A percentile compares a stretch with the other conserved stretches of the same genome.
These are phyloP conservation scores for Diarsia brunnea DNA, from an alignment of 2,888 invertebrate genomes.

Conservation along the genomic window DNA sequence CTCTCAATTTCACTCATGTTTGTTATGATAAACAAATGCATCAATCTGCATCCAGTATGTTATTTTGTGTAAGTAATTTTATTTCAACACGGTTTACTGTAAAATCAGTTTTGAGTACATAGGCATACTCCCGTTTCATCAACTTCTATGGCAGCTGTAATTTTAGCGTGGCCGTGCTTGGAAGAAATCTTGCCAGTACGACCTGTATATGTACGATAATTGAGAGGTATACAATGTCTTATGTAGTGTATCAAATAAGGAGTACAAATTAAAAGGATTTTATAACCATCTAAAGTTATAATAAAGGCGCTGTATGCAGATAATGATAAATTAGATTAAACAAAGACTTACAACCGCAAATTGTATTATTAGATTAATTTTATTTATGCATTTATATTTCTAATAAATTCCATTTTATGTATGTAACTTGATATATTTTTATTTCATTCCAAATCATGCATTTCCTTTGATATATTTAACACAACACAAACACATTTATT, in stretches of 20 bases:
- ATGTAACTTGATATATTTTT: conserved; percentile 16
- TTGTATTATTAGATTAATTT: conserved; percentile 47
- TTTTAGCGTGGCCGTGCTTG: background rate
- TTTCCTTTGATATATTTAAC: background rate
- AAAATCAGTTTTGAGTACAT: background rate
- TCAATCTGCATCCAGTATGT: no score
- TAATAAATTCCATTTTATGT: conserved; percentile 49
- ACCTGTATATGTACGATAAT: background rate
- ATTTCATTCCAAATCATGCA: conserved; percentile 1
- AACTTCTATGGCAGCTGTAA: background rate
- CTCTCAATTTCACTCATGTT: no score
- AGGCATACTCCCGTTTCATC: background rate
- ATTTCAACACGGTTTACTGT: no score
- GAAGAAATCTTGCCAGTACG: background rate
- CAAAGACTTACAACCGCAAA: background rate
- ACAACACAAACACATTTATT: background rate
- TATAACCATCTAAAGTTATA: background rate
- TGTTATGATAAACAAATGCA: no score
- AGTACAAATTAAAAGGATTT: background rate
- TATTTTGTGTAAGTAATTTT: no score
- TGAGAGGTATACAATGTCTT: background rate
- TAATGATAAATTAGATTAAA: background rate
- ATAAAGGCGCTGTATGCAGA: background rate
- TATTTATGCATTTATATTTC: conserved; percentile 49
- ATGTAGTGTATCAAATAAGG: background rate